Base-by-base conservation (phyloP, 2,888 invertebrate genomes). In the Aleiodes alternator region DNA sequence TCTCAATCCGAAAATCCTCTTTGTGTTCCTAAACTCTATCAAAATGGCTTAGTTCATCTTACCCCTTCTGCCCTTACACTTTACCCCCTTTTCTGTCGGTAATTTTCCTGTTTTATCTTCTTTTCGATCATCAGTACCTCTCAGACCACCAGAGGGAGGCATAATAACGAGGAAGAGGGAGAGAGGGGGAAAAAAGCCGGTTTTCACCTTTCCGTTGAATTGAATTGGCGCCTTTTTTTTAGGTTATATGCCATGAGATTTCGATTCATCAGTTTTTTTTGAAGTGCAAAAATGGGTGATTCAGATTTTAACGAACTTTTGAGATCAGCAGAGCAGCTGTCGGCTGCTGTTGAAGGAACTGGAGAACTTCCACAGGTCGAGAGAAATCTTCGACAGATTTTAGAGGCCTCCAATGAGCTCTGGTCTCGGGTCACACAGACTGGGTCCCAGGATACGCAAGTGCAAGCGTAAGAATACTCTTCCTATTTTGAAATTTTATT, bases 311-410 rank as follows among this genome's bases (percentile, higher is more conserved):
- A 95, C 82, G 95, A 96, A 86, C 92, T 98, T 82, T 91, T 98
- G 73, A 95, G 96, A 88, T 95, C 96, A 90, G 98, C 98, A 9
- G 97, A 98, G 87, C 96, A 97, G 88, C 91, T 98, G 77, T 95
- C 96, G 0, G 95, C 96, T 78, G 96, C 97, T 87, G 95, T 97
- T 14, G 96, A 96, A 90, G 95, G 94, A 79, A 95, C 95, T 84
- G 95, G 95, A 80, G 97, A 97, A 84, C 88, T 95, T 75, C 95
- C 95, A 8, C 93, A 94, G 87, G 96, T 98, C 3, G 97, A 98
- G 85, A 92, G 98, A 78, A 97, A 97, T 78, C 91, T 98, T 71
- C 93, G 96, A 12, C 98, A 98, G 91, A 96, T 98, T 59, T 90
- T 97, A 64, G 97, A 98, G 87, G 97, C 96, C 9, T 97, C 96